Evolutionary conservation across 2,888 invertebrate genomes (phyloP).

Genomic region (Mythimna vitellina): DNA sequence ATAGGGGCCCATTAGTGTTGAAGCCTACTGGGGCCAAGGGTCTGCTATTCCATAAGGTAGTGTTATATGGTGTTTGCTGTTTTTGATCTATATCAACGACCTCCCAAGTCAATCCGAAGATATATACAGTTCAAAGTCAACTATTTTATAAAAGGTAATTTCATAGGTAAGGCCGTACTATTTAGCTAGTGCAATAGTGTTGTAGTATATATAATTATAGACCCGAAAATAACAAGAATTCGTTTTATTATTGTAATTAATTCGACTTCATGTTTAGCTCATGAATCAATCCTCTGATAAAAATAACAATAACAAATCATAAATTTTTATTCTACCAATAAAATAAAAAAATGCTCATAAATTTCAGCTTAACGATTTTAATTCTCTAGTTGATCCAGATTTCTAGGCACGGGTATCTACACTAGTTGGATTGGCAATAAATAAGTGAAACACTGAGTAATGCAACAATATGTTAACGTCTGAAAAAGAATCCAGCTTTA

Average conservation of each 20-base stretch:
- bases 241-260: not conserved
- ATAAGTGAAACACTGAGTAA: conserved; percentile 38
- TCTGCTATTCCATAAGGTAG: too few relatives aligned
- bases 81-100: too few relatives aligned
- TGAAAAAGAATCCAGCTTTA: conserved; percentile 25
- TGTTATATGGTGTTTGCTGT: too few relatives aligned
- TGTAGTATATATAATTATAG: too few relatives aligned
- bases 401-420: conserved; percentile 12
- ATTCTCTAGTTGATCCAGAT: conserved; percentile 47
- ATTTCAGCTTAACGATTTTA: conserved; percentile 27
- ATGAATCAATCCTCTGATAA: conserved; percentile 11
- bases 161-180: too few relatives aligned
- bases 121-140: too few relatives aligned
- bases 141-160: too few relatives aligned
- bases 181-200: too few relatives aligned
- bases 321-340: conserved; percentile 35
- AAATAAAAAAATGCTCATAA: conserved; percentile 44
- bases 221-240: not conserved
- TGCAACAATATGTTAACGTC: conserved; percentile 33
- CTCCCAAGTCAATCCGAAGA: too few relatives aligned
- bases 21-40: too few relatives aligned
- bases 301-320: conserved; percentile 35
- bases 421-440: conserved; percentile 36
- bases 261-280: not conserved
- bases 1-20: too few relatives aligned